A percentile compares a stretch with the other conserved stretches of the same genome.
Evolutionary conservation across 2,797 vertebrate genomes (phyloP).

Genomic region (Trachops cirrhosus): DNA sequence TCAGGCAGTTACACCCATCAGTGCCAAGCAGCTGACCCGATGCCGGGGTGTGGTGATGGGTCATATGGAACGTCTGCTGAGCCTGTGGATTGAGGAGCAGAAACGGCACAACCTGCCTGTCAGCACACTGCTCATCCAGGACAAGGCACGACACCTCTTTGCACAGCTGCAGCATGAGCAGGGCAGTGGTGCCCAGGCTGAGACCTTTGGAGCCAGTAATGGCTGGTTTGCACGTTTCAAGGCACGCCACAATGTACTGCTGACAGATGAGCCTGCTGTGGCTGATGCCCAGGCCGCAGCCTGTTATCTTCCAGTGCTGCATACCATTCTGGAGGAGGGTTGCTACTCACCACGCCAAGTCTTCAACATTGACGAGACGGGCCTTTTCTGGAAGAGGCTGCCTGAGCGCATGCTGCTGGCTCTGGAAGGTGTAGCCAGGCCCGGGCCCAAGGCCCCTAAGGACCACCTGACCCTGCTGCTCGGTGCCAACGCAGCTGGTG

Average conservation of each 20-base stretch:
- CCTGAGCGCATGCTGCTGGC: constrained; percentile 42
- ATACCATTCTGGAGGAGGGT: background rate
- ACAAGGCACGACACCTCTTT: background rate
- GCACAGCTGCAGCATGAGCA: background rate
- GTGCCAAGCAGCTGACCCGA: background rate
- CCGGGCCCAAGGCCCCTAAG: constrained; percentile 55
- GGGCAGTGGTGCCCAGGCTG: background rate
- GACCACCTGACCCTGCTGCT: constrained; percentile 70
- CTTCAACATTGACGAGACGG: constrained; percentile 65
- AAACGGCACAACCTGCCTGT: background rate
- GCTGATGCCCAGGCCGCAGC: background rate
- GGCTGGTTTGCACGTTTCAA: constrained; percentile 57
- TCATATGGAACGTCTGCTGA: constrained; percentile 19
- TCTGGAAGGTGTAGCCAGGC: constrained; percentile 27
- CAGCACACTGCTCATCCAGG: constrained; percentile 35
- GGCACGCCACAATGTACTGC: background rate
- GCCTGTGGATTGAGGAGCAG: constrained; percentile 46
- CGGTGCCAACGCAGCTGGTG: constrained; percentile 59
- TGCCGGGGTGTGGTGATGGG: constrained; percentile 18
- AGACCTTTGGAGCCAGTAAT: constrained; percentile 31
- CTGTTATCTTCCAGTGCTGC: background rate
- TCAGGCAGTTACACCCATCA: background rate
- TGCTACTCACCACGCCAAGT: background rate
- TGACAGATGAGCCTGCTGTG: background rate
- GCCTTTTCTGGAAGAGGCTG: constrained; percentile 71